Conservation (phyloP, 53 echinoderm and acorn worm genomes). For the Apostichopus leukothele region DNA sequence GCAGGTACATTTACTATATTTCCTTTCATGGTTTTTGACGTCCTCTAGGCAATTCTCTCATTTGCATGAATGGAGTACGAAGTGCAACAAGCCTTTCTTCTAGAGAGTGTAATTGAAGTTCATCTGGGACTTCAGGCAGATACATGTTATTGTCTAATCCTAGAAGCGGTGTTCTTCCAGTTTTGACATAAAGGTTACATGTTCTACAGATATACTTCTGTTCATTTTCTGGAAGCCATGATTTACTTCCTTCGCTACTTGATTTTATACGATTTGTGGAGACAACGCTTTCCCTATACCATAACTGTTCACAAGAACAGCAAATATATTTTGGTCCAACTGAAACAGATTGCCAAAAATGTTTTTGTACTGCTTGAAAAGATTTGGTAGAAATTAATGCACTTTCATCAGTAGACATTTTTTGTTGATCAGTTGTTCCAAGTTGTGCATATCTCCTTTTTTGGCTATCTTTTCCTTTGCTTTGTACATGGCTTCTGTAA, state of each 20-base stretch:
- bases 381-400: not conserved
- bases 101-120: slow-evolving; percentile 36
- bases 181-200: slow-evolving; percentile 37
- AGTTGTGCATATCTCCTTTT: not conserved
- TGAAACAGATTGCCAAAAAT: slow-evolving; percentile 43
- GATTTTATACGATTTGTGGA: not conserved
- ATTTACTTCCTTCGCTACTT: not conserved
- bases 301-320: slow-evolving; percentile 50
- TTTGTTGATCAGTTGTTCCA: not conserved
- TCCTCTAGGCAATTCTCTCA: slow-evolving; percentile 54
- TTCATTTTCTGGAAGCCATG: not conserved
- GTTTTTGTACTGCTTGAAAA: not conserved
- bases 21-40: slow-evolving; percentile 46
- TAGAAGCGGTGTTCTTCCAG: slow-evolving; percentile 32
- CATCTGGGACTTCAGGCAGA: slow-evolving; percentile 44
- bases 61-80: slow-evolving; percentile 56
- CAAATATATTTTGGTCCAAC: slow-evolving; percentile 49
- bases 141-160: slow-evolving; percentile 44
- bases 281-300: slow-evolving; percentile 49
- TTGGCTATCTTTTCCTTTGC: not conserved
- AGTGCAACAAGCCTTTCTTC: slow-evolving; percentile 49
- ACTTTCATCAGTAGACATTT: not conserved
- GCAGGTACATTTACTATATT: slow-evolving; percentile 56
- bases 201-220: slow-evolving; percentile 45
- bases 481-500: not conserved